phyloP scores from a whole-genome alignment of 1,140 invertebrate genomes.

The Lordiphosa collinella region DNA sequence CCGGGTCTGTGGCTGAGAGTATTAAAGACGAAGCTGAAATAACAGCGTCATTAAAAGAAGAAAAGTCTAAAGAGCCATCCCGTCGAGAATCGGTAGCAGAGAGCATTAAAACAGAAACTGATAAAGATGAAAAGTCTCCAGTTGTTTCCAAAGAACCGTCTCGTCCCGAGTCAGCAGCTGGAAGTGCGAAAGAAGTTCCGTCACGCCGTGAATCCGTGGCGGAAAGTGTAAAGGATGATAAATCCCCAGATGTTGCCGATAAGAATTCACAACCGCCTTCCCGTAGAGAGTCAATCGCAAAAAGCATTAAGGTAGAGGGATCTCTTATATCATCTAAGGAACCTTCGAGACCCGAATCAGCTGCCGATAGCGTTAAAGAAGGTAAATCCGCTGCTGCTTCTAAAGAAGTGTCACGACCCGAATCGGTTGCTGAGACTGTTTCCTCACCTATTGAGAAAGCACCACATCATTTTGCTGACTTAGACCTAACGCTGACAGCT shows the following conservation, averaged over 20 bases:
- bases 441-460: slow-evolving; percentile 2
- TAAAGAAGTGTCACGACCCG: slow-evolving; percentile 33
- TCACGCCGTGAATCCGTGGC: slow-evolving; percentile 22
- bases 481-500: background rate
- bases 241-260: too few relatives aligned
- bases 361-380: slow-evolving; percentile 9
- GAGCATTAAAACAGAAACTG: slow-evolving; percentile 1
- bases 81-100: slow-evolving; percentile 26
- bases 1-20: slow-evolving; percentile 21
- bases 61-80: slow-evolving; percentile 29
- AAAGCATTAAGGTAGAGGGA: slow-evolving; percentile 18
- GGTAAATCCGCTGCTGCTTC: slow-evolving; percentile 25
- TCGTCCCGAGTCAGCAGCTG: slow-evolving; percentile 12
- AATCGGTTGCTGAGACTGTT: slow-evolving; percentile 21
- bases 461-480: background rate
- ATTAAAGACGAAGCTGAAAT: slow-evolving; percentile 12
- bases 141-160: slow-evolving; percentile 4
- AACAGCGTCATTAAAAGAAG: slow-evolving; percentile 2
- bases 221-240: slow-evolving; percentile 12
- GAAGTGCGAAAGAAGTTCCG: slow-evolving; percentile 3
- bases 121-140: slow-evolving; percentile 15
- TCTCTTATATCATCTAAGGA: slow-evolving; percentile 27
- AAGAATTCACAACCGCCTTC: too few relatives aligned
- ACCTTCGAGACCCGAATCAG: slow-evolving; percentile 22
- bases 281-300: slow-evolving; percentile 3